phyloP scores from a whole-genome alignment of 2,113 vertebrate genomes.

The Mungos mungo region DNA sequence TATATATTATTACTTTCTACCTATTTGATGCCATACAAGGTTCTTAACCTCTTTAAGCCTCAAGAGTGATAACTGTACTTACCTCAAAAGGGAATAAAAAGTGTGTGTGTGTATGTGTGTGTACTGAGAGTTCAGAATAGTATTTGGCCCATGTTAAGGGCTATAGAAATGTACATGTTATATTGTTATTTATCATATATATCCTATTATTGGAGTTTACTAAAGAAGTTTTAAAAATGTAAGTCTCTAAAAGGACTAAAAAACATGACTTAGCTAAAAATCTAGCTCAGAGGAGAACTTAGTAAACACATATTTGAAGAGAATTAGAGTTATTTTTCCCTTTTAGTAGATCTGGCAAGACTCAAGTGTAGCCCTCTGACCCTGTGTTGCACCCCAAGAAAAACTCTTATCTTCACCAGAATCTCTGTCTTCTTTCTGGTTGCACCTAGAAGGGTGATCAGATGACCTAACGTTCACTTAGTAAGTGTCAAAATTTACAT shows the following conservation, averaged over 20 bases:
- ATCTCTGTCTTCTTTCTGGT: slow-evolving; percentile 18
- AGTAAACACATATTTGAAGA: not conserved
- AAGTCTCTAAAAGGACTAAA: not conserved
- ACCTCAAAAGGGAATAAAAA: not conserved
- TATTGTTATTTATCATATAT: not conserved
- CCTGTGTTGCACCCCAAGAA: not conserved
- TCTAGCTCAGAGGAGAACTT: not conserved
- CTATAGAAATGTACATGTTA: not conserved
- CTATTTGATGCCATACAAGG: not conserved
- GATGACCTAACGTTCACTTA: slow-evolving; percentile 34
- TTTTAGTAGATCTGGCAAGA: not conserved
- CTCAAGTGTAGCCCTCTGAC: not conserved
- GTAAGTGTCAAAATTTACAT: slow-evolving; percentile 68
- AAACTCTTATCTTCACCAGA: not conserved
- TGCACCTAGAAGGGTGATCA: slow-evolving; percentile 5
- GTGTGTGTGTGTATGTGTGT: too few relatives aligned
- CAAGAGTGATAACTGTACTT: not conserved
- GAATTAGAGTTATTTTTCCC: not conserved
- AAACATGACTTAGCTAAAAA: not conserved
- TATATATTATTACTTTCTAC: not conserved
- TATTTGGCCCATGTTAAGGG: not conserved
- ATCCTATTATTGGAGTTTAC: not conserved
- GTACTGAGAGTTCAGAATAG: not conserved
- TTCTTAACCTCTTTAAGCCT: not conserved
- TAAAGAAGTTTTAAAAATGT: not conserved